A percentile compares a stretch with the other conserved stretches of the same genome.
Evolutionary conservation across 1,140 invertebrate species (phyloP).

Genomic region (Batillaria attramentaria): DNA sequence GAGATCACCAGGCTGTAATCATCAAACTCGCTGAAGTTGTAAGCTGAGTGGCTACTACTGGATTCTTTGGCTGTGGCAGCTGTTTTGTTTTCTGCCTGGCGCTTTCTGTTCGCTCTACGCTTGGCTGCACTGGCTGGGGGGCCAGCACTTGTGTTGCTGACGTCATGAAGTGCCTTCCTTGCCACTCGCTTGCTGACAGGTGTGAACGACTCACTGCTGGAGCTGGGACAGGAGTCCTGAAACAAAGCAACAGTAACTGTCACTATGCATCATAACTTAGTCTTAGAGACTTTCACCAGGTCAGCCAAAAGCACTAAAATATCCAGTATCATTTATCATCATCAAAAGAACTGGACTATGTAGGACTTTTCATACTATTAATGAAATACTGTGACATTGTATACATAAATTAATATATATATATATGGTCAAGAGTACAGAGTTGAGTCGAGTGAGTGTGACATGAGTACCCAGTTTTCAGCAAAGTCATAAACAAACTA

Average conservation of each 20-base stretch:
- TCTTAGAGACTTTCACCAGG: no score
- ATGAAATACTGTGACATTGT: no score
- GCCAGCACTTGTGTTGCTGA: slow-evolving; percentile 26
- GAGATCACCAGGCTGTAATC: slow-evolving; percentile 54
- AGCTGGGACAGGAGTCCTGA: slow-evolving; percentile 43
- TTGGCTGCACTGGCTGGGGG: not conserved
- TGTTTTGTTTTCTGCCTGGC: slow-evolving; percentile 14
- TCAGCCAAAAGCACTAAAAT: no score
- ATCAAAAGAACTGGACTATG: no score
- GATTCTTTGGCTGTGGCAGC: not conserved
- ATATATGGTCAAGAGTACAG: no score
- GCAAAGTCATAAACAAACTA: no score
- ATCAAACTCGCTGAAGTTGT: slow-evolving; percentile 65
- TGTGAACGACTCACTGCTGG: slow-evolving; percentile 41
- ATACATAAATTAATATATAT: no score
- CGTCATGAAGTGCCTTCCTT: slow-evolving; percentile 35
- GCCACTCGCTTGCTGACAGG: not conserved
- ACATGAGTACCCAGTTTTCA: no score
- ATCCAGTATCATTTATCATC: no score
- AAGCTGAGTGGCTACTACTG: slow-evolving; percentile 28
- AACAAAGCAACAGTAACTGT: not conserved
- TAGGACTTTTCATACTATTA: no score
- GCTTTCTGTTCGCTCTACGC: not conserved
- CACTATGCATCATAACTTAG: not conserved
- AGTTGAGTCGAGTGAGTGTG: no score